Evolutionary conservation across 2,113 vertebrate species (phyloP).

Genomic region (Arizona elegans): DNA sequence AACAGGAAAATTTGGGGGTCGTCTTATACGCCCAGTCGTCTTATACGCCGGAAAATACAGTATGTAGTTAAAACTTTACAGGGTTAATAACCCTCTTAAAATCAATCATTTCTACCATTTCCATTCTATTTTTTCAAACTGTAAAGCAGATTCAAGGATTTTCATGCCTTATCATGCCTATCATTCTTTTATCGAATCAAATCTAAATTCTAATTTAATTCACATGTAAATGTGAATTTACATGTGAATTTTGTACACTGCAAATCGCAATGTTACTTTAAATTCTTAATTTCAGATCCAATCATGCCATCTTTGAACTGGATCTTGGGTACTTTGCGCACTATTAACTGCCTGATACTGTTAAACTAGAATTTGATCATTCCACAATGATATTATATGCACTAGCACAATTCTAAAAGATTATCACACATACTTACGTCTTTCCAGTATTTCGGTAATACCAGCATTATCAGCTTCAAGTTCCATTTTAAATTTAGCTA

Average conservation of each 20-base stretch:
- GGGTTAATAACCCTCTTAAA: neutral
- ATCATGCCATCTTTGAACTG: neutral
- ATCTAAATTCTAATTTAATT: neutral
- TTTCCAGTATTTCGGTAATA: slow-evolving; percentile 97
- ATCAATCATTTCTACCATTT: neutral
- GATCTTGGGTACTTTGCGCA: neutral
- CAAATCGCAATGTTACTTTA: neutral
- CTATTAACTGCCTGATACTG: neutral
- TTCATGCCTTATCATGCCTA: neutral
- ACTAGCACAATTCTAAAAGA: neutral
- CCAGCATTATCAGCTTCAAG: slow-evolving; percentile 98
- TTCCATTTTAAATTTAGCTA: slow-evolving; percentile 99
- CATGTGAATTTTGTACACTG: neutral
- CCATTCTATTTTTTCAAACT: neutral
- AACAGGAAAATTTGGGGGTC: too few species aligned
- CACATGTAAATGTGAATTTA: neutral
- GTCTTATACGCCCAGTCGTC: too few species aligned
- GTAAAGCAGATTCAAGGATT: neutral
- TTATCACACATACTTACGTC: slow-evolving; percentile 78
- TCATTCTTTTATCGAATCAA: neutral
- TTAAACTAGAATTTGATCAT: neutral
- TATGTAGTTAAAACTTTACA: neutral
- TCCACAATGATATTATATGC: neutral
- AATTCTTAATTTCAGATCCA: neutral
- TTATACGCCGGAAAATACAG: too few species aligned